Evolutionary conservation across 2,113 vertebrate species (phyloP).

Genomic region (Tringa solitaria): DNA sequence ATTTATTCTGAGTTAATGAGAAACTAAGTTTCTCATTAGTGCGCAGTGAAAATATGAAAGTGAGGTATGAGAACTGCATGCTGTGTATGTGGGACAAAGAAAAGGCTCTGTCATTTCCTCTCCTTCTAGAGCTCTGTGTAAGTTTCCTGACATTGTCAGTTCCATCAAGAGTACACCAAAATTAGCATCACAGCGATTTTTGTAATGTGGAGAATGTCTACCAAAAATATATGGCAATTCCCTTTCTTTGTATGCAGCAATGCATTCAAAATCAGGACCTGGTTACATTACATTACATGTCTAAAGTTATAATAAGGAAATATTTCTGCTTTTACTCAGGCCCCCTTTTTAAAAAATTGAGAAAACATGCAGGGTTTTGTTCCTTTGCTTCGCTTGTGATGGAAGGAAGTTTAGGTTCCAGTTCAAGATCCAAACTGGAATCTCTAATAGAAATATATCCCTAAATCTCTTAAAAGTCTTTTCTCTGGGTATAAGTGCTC

Average conservation of each 20-base stretch:
- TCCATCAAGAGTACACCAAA: not conserved
- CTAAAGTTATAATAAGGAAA: not conserved
- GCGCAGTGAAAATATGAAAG: not conserved
- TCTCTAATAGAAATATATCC: not conserved
- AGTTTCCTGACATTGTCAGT: not conserved
- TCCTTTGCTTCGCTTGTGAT: not conserved
- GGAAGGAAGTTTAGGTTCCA: not conserved
- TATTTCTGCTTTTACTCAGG: not conserved
- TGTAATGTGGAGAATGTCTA: not conserved
- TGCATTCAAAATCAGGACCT: not conserved
- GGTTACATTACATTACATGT: not conserved
- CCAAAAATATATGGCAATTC: not conserved
- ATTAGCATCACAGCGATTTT: not conserved
- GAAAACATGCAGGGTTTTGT: not conserved
- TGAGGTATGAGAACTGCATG: not conserved
- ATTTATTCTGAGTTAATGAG: not conserved
- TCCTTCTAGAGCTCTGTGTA: not conserved
- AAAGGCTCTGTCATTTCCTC: not conserved
- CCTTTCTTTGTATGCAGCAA: not conserved
- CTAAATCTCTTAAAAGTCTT: not conserved
- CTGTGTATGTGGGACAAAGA: not conserved
- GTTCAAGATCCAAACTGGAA: not conserved
- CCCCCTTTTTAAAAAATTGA: not conserved
- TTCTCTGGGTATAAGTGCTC: not conserved
- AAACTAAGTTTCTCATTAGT: not conserved